Base-by-base conservation (phyloP, 2,888 invertebrate species). In the Diplolepis rosae region DNA sequence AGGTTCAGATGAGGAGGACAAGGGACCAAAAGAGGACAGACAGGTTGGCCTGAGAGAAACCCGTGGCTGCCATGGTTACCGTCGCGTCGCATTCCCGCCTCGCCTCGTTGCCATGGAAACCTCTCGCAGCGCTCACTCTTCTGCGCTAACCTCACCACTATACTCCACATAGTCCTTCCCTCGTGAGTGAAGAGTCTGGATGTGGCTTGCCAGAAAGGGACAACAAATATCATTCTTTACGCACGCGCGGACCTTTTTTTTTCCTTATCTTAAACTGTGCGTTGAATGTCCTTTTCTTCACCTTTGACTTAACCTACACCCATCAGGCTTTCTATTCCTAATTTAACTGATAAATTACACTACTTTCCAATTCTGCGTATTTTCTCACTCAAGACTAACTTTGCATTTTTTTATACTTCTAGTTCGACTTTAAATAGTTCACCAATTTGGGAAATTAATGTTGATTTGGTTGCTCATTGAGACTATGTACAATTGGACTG, bases 61-160 rank as follows among this genome's bases (percentile, higher is more conserved):
- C 73, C 81, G 80, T 80, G 85, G 84, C 84, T 85, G 88, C 88
- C 88, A 87, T 88, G 87, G 88, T 88, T 88, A 88, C 88, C 88
- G 87, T 87, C 88, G 87, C 88, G 87, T 87, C 88, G 87, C 88
- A 88, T 87, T 88, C 88, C 88, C 88, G 87, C 88, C 88, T 88
- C 86, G 84, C 82, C 82, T 85, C 85, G 92, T 92, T 90, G 89
- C 91, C 90, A 92, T 92, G 90, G 91, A 89, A 90, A 92, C 92
- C 80, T 77, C 82, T 81, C 79, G 77, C 75, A 71, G 71, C 77
- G 69, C 72, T 74, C 70, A 71, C 76, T 77, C 77, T 78, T 77
- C 71, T 79, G 77, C 79, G 76, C 79, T 78, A 78, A 80, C 79
- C 77, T 79, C 78, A 77, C 78, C 39, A 24, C 61, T 61, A 61